phyloP scores from a whole-genome alignment of 1,140 invertebrate genomes.

The Meteorus sp. region DNA sequence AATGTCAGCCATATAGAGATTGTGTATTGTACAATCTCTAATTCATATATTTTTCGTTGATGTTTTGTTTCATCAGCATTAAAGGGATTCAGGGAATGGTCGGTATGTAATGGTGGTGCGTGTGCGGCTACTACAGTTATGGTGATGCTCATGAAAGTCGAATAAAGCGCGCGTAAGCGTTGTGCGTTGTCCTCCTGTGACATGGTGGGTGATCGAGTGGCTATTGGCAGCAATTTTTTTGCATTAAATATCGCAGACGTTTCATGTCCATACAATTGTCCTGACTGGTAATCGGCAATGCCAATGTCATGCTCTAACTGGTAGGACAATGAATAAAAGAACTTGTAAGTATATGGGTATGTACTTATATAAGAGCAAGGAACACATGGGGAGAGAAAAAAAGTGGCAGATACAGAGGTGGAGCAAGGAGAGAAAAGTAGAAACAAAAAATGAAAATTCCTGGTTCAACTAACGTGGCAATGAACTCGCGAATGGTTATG shows the following conservation, averaged over 20 bases:
- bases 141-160: background rate
- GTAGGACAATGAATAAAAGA: background rate
- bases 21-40: too few species aligned
- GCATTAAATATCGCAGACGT: too few species aligned
- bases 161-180: too few species aligned
- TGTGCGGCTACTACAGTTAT: too few species aligned
- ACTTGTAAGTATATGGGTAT: too few species aligned
- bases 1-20: too few species aligned
- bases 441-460: conserved; percentile 14
- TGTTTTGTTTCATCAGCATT: background rate
- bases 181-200: background rate
- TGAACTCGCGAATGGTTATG: conserved; percentile 1
- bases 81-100: background rate
- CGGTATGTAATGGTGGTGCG: background rate
- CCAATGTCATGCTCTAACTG: background rate
- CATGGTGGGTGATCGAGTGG: background rate
- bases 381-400: too few species aligned
- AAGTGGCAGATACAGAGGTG: background rate
- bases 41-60: background rate
- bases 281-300: too few species aligned
- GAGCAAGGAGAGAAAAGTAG: background rate
- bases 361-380: background rate
- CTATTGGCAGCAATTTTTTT: background rate
- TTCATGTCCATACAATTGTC: too few species aligned
- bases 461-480: conserved; percentile 2